Percentiles rank a stretch among this genome's conserved stretches.
Evolutionary conservation across 2,113 vertebrate species (phyloP).

Genomic region (Pygoscelis adeliae): DNA sequence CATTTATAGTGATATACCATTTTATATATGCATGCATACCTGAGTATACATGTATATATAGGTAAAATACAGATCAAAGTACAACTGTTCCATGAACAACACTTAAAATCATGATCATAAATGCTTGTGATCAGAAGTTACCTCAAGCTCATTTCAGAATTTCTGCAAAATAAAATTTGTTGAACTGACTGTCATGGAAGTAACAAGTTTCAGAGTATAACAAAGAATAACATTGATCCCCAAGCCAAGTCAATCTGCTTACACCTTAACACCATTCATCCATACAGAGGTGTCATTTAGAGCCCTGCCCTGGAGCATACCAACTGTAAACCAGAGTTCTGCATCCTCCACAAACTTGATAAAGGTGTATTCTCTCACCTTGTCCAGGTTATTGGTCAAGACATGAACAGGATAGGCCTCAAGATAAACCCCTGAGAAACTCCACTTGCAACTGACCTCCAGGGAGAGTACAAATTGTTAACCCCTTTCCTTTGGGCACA

Average conservation of each 20-base stretch:
- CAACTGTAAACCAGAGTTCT: neutral
- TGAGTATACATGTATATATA: neutral
- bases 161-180: neutral
- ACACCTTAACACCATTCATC: neutral
- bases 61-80: neutral
- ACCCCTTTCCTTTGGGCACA: neutral
- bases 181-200: neutral
- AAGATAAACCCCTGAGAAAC: neutral
- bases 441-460: neutral
- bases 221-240: neutral
- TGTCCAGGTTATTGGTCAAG: neutral
- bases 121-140: neutral
- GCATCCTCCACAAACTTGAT: neutral
- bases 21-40: neutral
- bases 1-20: neutral
- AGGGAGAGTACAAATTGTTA: neutral
- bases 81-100: neutral
- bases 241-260: neutral
- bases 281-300: neutral
- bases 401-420: neutral
- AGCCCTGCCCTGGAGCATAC: neutral
- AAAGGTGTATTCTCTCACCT: rapidly evolving
- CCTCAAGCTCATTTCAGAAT: neutral
- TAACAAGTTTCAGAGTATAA: neutral
- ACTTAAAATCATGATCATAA: neutral